A percentile compares a stretch with the other conserved stretches of the same genome.
phyloP scores from a whole-genome alignment of 2,113 vertebrate species.

The Chloropsis cyanopogon region DNA sequence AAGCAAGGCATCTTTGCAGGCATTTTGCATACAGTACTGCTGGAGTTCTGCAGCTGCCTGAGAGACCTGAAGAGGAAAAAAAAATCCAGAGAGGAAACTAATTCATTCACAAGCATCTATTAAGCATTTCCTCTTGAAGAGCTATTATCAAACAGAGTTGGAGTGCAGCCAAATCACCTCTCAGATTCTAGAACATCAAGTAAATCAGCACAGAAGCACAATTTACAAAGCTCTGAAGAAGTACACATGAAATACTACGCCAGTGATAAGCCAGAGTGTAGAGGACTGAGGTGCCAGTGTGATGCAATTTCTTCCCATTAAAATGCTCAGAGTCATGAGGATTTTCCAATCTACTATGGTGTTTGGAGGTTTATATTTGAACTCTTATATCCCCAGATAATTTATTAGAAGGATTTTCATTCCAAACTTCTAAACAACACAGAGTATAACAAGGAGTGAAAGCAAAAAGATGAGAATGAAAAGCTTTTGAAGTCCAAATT shows the following conservation, averaged over 20 bases:
- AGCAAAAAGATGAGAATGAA: neutral
- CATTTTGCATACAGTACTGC: conserved; percentile 94
- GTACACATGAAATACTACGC: neutral
- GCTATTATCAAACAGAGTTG: neutral
- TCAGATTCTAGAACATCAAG: neutral
- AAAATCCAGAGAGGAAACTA: neutral
- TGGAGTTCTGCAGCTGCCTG: conserved; percentile 94
- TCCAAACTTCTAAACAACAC: neutral
- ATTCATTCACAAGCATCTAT: neutral
- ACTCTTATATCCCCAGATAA: neutral
- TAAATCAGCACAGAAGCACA: neutral
- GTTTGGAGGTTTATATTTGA: neutral
- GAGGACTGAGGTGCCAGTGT: neutral
- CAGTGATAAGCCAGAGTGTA: neutral
- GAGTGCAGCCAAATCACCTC: neutral
- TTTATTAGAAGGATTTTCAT: neutral
- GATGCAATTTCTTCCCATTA: neutral
- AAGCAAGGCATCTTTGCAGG: conserved; percentile 90
- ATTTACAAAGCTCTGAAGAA: neutral
- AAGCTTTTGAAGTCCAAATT: neutral
- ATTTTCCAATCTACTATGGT: neutral
- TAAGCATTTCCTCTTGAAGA: neutral
- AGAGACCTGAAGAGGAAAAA: conserved; percentile 80
- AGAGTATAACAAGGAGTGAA: neutral
- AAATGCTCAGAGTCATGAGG: neutral